Base-by-base conservation (phyloP, 2,888 invertebrate species). In the Megaustenia siamemsis region DNA sequence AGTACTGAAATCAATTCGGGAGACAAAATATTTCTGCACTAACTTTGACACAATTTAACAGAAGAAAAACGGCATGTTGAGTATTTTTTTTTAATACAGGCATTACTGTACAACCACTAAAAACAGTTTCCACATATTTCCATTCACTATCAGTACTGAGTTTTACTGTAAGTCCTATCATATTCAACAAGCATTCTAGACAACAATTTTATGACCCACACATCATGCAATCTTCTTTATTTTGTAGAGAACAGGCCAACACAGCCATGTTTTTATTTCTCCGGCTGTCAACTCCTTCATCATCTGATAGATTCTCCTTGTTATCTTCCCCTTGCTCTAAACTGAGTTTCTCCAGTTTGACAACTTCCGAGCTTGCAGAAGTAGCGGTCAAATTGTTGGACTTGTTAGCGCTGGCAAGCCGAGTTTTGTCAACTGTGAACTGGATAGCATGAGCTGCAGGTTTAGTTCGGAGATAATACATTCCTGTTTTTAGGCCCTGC, bases 381-480 rank as follows among this genome's bases (percentile, higher is more conserved):
- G 73, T 82, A 32, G 83, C n/a, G 32, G 71, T 75, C 2, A 35
- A 35, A 43, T 76, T 66, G 68, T 45, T 69, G 28, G 81, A 77
- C 1, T 79, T 69, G 43, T 40, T 69, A 10, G 86, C 53, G 71
- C 89, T 87, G n/a, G 89, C 87, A 43, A 96, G 93, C 90, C 96
- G 96, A 0, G 95, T 95, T 93, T 99, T 99, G 94, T 99, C 98
- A 0, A 99, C 98, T 0, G 99, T 99, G 94, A 99, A 99, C 93
- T 99, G 98, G 89, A 99, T 98, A 8, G 99, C 98, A 94, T 97
- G 97, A 1, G 97, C 98, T 0, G 99, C 99, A 10, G 99, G 98
- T 93, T 98, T 98, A 0, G 98, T 99, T 78, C 99, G 96, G 88
- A 99, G 95, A 93, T 99, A 99, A 94, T 99, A 99, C 99, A 99